Conservation (phyloP, 2,113 vertebrate genomes). For the Rousettus leschenaultii region DNA sequence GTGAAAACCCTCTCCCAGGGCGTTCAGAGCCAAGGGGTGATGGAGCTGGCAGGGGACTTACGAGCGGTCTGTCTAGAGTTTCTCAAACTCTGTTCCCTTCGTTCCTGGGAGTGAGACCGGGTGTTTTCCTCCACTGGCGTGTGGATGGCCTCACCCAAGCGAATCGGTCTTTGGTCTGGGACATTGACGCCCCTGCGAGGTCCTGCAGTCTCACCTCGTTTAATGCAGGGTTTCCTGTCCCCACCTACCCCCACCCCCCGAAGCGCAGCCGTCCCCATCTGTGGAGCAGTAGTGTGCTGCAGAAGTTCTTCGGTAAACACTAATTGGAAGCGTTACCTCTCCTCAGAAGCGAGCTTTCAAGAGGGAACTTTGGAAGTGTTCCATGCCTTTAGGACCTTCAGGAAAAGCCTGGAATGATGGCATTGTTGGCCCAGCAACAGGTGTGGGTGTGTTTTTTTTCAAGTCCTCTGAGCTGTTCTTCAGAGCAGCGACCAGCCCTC, state of each 20-base stretch:
- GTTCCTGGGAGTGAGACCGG: not conserved
- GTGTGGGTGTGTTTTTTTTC: not conserved
- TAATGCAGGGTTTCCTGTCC: not conserved
- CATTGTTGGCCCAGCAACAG: not conserved
- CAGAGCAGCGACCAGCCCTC: not conserved
- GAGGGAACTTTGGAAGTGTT: slow-evolving; percentile 7
- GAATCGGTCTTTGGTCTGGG: not conserved
- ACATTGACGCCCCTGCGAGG: not conserved
- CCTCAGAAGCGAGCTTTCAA: not conserved
- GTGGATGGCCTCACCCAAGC: not conserved
- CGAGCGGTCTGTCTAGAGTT: not conserved
- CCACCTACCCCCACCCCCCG: not conserved
- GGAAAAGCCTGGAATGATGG: not conserved
- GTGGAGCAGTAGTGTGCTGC: not conserved
- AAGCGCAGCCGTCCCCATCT: not conserved
- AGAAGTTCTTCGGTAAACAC: slow-evolving; percentile 28
- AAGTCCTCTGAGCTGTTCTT: not conserved
- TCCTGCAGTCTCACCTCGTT: not conserved
- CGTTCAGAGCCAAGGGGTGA: not conserved
- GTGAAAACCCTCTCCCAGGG: not conserved
- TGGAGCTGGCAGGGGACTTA: not conserved
- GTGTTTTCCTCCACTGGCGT: not conserved
- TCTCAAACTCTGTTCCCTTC: not conserved
- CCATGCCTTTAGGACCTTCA: not conserved
- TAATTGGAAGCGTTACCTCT: slow-evolving; percentile 20